Conservation (phyloP, 2,888 invertebrate species). For the Leptogaster cylindrica region DNA sequence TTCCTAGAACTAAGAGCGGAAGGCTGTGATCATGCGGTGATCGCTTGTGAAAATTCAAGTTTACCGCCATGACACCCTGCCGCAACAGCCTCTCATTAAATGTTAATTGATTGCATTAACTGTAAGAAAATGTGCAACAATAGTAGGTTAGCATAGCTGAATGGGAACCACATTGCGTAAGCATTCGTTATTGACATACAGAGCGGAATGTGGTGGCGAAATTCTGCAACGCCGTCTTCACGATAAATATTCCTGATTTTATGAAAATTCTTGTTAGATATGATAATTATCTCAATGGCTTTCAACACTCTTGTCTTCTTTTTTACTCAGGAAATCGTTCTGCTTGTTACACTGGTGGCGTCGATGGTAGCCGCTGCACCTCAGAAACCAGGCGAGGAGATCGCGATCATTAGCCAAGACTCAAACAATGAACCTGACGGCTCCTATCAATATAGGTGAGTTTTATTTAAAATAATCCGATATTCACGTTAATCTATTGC, state of each 20-base stretch:
- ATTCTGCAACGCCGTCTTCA: background rate
- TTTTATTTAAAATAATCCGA: slow-evolving; percentile 23
- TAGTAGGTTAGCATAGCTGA: background rate
- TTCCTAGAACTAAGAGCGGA: background rate
- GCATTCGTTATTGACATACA: slow-evolving; percentile 15
- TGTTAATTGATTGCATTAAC: slow-evolving; percentile 5
- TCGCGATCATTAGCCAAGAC: slow-evolving; percentile 73
- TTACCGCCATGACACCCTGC: background rate
- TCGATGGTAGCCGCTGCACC: slow-evolving; percentile 64
- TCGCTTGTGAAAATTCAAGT: slow-evolving; percentile 23
- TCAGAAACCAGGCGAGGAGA: slow-evolving; percentile 66
- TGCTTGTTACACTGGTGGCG: slow-evolving; percentile 53
- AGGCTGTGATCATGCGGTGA: background rate
- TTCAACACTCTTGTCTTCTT: too few species aligned
- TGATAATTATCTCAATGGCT: slow-evolving; percentile 19
- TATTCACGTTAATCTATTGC: slow-evolving; percentile 39
- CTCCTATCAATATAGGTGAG: slow-evolving; percentile 74
- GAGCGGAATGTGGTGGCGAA: background rate
- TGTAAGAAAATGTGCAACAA: background rate
- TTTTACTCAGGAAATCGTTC: slow-evolving; percentile 55
- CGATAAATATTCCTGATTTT: too few species aligned
- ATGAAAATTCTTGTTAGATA: background rate
- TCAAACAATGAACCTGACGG: slow-evolving; percentile 76
- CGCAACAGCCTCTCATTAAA: background rate
- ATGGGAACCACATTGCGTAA: background rate